Evolutionary conservation across 2,888 invertebrate genomes (phyloP).

Genomic region (Tetanocera ferruginea): DNA sequence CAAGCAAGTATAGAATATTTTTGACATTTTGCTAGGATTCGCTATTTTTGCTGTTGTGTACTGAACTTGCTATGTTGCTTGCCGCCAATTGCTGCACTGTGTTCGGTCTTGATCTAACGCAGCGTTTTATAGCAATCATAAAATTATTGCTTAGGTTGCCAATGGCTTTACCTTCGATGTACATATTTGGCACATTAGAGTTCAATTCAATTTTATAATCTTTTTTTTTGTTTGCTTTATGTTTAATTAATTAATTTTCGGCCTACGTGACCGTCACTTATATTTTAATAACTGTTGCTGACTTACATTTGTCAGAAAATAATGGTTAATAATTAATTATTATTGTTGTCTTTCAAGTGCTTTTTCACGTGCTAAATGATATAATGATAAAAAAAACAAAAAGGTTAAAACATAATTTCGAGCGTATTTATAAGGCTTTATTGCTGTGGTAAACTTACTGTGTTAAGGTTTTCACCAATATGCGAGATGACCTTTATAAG

Average conservation of each 20-base stretch:
- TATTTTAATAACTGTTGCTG: neutral
- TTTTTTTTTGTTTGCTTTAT: neutral
- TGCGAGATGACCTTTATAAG: neutral
- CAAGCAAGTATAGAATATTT: constrained; percentile 33
- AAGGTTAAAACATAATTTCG: no score
- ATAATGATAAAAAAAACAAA: neutral
- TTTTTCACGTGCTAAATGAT: neutral
- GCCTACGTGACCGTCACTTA: constrained; percentile 17
- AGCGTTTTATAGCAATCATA: constrained; percentile 12
- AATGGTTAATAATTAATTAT: neutral
- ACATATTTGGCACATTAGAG: constrained; percentile 3
- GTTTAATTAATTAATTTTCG: neutral
- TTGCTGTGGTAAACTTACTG: neutral
- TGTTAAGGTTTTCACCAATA: neutral
- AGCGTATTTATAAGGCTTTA: neutral
- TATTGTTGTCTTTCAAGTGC: neutral
- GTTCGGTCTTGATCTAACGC: neutral
- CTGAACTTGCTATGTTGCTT: neutral
- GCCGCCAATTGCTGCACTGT: neutral
- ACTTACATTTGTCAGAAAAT: neutral
- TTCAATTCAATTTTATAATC: neutral
- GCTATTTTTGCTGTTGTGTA: neutral
- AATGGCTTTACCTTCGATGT: neutral
- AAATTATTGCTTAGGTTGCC: neutral
- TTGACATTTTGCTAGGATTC: constrained; percentile 32